Base-by-base conservation (phyloP, 2,888 invertebrate species). In the Andricus quercusramuli region DNA sequence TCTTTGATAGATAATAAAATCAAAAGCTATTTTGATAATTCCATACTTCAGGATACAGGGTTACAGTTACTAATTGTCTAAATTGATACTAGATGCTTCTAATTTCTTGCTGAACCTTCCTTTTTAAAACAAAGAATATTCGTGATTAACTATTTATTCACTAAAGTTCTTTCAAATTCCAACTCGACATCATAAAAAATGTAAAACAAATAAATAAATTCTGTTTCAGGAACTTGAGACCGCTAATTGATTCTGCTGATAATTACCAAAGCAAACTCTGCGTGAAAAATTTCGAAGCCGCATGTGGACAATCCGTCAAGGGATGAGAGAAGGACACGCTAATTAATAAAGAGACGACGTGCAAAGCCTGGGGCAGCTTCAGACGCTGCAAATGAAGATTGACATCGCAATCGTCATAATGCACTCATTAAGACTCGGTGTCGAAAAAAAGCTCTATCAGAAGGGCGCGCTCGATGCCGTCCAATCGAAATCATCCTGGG, bases 371-470 rank as follows among this genome's bases (percentile, higher is more conserved):
- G 22, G 68, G 88, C 20, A 44, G 66, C 79, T 62, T 47, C 66
- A 51, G 85, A 85, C 86, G 85, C 83, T 85, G 83, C 86, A 90
- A 90, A 90, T 90, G 87, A 89, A 89, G 89, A 90, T 89, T 89
- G 89, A 90, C 90, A 89, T 87, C 81, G 87, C 87, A 90, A 88
- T 90, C 90, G 87, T 90, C 88, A 88, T 89, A 89, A 90, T 88
- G 88, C 84, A 88, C 86, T 88, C 89, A 88, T 90, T 89, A 89
- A 86, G 85, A 81, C 78, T 80, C 82, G 81, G 85, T 83, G 83
- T 84, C 56, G 79, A 80, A 83, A 85, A 86, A 85, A 84, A 79
- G 76, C 59, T 77, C 81, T 81, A 79, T 79, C 81, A 41, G 44
- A n/a, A 20, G 68, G 80, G 22, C 79, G 68, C 78, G 59, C 68